These are phyloP conservation scores for Platycheirus albimanus DNA, from an alignment of 2,888 invertebrate species.

Conservation along the genomic window DNA sequence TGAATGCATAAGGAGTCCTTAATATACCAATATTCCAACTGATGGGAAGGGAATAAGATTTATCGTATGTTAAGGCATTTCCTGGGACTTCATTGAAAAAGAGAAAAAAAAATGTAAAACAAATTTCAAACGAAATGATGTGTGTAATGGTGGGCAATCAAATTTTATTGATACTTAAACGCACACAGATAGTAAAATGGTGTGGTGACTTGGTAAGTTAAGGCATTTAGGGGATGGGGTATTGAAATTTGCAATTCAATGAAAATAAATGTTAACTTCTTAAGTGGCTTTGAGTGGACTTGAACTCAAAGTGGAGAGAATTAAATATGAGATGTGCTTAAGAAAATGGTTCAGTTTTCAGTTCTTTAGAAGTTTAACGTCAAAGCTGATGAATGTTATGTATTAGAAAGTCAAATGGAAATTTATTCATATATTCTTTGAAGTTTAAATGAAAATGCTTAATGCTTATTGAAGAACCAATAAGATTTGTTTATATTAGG, in stretches of 20 bases:
- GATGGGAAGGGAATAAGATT: too few species aligned
- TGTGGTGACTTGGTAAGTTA: too few species aligned
- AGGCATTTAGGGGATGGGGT: neutral
- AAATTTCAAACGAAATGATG: slow-evolving; percentile 26
- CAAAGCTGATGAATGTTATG: neutral
- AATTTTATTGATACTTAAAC: slow-evolving; percentile 64
- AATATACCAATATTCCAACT: too few species aligned
- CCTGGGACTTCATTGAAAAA: slow-evolving; percentile 27
- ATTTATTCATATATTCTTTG: too few species aligned
- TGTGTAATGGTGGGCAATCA: slow-evolving; percentile 46
- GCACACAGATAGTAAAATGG: slow-evolving; percentile 24
- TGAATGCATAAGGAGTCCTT: slow-evolving; percentile 24
- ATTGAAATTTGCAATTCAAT: neutral
- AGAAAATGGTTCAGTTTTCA: neutral
- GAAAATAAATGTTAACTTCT: neutral
- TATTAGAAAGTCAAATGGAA: too few species aligned
- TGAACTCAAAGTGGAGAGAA: neutral
- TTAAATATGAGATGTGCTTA: neutral
- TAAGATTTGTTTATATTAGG: too few species aligned
- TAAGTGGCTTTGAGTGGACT: neutral
- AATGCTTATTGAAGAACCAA: too few species aligned
- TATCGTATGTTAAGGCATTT: slow-evolving; percentile 25
- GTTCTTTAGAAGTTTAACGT: neutral
- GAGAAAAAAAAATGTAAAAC: neutral
- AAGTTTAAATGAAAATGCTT: too few species aligned